Percentiles rank a stretch among this genome's conserved stretches.
phyloP scores from a whole-genome alignment of 2,888 invertebrate genomes.

The Tinea pellionella region DNA sequence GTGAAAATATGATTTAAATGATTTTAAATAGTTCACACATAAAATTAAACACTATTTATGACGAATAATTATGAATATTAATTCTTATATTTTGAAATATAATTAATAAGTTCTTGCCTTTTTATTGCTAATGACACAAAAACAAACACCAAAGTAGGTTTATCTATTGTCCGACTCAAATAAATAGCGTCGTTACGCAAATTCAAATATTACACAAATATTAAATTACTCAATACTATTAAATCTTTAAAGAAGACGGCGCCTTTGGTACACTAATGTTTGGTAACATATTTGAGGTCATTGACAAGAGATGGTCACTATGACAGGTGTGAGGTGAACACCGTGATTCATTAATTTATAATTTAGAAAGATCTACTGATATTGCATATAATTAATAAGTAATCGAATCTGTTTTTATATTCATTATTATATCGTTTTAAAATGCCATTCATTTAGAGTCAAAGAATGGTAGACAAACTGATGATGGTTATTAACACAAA shows the following conservation, averaged over 20 bases:
- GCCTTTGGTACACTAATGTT: neutral
- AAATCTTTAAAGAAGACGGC: neutral
- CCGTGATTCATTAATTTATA: neutral
- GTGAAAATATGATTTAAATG: too few relatives aligned
- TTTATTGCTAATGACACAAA: conserved; percentile 8
- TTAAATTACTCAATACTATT: conserved; percentile 7
- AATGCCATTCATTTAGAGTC: too few relatives aligned
- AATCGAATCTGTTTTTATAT: neutral
- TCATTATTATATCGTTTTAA: too few relatives aligned
- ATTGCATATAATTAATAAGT: neutral
- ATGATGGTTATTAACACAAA: too few relatives aligned
- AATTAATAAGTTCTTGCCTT: neutral
- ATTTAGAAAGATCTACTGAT: neutral
- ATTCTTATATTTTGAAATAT: neutral
- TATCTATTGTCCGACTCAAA: conserved; percentile 1
- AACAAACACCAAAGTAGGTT: conserved; percentile 3
- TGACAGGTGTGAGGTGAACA: neutral
- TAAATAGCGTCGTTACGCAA: neutral
- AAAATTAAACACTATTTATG: too few relatives aligned
- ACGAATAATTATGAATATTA: too few relatives aligned
- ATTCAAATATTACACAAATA: conserved; percentile 10
- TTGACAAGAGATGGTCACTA: neutral
- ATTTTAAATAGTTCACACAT: too few relatives aligned
- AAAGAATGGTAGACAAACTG: too few relatives aligned
- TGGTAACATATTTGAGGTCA: neutral